phyloP scores from a whole-genome alignment of 2,888 invertebrate species.

The Pomacea canaliculata region DNA sequence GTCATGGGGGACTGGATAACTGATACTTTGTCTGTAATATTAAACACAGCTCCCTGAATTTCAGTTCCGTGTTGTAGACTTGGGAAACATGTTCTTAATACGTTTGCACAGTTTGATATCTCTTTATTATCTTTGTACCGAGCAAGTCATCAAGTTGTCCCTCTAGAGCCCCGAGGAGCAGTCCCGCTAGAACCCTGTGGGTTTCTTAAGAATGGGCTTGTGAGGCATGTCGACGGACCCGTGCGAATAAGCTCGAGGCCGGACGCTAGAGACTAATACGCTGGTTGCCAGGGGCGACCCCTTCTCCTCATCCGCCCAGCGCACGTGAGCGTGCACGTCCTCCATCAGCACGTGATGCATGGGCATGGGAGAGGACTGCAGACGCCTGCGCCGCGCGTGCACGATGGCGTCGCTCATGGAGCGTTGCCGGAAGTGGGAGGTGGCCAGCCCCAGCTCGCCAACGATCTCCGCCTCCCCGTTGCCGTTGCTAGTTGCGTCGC shows the following conservation, averaged over 20 bases:
- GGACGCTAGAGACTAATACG: conserved; percentile 24
- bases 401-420: conserved; percentile 20
- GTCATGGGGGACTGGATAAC: too few relatives aligned
- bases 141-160: too few relatives aligned
- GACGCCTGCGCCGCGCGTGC: conserved; percentile 1
- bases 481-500: neutral
- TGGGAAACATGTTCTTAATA: too few relatives aligned
- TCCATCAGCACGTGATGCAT: neutral
- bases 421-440: conserved; percentile 2
- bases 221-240: conserved; percentile 30
- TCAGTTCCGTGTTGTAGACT: too few relatives aligned
- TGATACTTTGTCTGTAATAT: too few relatives aligned
- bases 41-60: too few relatives aligned
- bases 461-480: neutral
- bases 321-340: conserved; percentile 31
- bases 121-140: too few relatives aligned
- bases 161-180: too few relatives aligned
- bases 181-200: conserved; percentile 5
- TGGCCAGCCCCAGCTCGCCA: too few relatives aligned
- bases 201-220: conserved; percentile 32
- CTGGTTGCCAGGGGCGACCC: conserved; percentile 31
- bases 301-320: conserved; percentile 36
- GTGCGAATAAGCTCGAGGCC: conserved; percentile 32
- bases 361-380: conserved; percentile 4
- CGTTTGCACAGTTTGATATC: too few relatives aligned